Percentiles rank a stretch among this genome's conserved stretches.
These are phyloP conservation scores for Phalloptychus januarius DNA, from an alignment of 2,797 vertebrate genomes.

Conservation along the genomic window DNA sequence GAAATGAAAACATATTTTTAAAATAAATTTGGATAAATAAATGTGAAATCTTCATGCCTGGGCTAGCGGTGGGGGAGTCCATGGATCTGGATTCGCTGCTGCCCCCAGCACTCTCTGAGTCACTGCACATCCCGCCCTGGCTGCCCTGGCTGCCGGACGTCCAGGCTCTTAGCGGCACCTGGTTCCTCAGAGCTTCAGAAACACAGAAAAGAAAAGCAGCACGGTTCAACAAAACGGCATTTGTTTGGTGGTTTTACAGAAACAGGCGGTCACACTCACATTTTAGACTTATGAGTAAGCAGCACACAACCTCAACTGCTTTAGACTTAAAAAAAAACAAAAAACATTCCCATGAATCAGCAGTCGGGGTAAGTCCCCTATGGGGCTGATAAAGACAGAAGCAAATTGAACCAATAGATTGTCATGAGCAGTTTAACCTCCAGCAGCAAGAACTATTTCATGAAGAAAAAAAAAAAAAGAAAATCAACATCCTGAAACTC, in stretches of 20 bases:
- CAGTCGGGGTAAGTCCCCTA: slow-evolving; percentile 24
- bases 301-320: slow-evolving; percentile 25
- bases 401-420: background rate
- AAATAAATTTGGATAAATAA: background rate
- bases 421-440: slow-evolving; percentile 1
- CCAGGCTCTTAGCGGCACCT: slow-evolving; percentile 86
- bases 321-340: background rate
- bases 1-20: background rate
- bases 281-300: slow-evolving; percentile 49
- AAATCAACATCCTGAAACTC: background rate
- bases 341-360: slow-evolving; percentile 44
- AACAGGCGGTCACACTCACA: slow-evolving; percentile 25
- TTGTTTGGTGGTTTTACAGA: slow-evolving; percentile 27
- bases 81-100: slow-evolving; percentile 97
- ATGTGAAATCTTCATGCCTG: slow-evolving; percentile 82
- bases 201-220: slow-evolving; percentile 18
- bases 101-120: slow-evolving; percentile 96
- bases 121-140: slow-evolving; percentile 94
- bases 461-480: background rate
- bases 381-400: slow-evolving; percentile 6
- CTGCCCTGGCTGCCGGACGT: slow-evolving; percentile 85
- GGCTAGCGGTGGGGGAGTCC: slow-evolving; percentile 97
- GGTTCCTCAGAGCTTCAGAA: slow-evolving; percentile 78
- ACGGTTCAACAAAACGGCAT: slow-evolving; percentile 2
- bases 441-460: background rate